These are phyloP conservation scores for Pogoniulus pusillus DNA, from an alignment of 2,797 vertebrate species.

Conservation along the genomic window DNA sequence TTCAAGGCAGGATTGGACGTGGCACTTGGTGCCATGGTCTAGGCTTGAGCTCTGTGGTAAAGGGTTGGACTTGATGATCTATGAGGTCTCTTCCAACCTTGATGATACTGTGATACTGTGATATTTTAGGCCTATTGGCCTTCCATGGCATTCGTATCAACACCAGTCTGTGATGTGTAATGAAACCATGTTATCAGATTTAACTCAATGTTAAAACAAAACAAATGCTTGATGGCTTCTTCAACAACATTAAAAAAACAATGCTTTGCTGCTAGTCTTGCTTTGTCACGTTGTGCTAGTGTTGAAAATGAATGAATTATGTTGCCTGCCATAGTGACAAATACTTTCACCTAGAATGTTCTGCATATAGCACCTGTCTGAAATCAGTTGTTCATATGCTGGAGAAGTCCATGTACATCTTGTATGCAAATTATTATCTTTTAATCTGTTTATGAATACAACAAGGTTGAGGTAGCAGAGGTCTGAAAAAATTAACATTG, in stretches of 20 bases:
- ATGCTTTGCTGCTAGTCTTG: constrained; percentile 12
- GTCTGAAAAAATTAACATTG: constrained; percentile 62
- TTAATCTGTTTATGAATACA: constrained; percentile 54
- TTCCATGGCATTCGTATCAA: neutral
- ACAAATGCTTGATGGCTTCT: constrained; percentile 43
- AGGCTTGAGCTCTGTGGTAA: no score
- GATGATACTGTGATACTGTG: no score
- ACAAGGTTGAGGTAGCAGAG: constrained; percentile 41
- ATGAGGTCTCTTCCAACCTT: no score
- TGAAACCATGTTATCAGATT: constrained; percentile 52
- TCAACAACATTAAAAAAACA: constrained; percentile 12
- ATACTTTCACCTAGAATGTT: constrained; percentile 46
- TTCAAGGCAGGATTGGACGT: no score
- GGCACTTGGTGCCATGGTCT: no score
- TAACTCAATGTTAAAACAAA: constrained; percentile 51
- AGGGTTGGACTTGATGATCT: no score
- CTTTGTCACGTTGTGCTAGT: constrained; percentile 23
- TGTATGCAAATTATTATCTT: constrained; percentile 60
- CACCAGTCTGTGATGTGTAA: constrained; percentile 21
- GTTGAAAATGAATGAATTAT: constrained; percentile 40
- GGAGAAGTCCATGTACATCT: constrained; percentile 22
- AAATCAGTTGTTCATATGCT: constrained; percentile 39
- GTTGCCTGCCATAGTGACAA: constrained; percentile 11
- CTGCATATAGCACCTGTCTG: constrained; percentile 4
- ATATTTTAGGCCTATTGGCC: no score